These are phyloP conservation scores for Poecilus cupreus DNA, from an alignment of 2,888 invertebrate genomes.

Conservation along the genomic window DNA sequence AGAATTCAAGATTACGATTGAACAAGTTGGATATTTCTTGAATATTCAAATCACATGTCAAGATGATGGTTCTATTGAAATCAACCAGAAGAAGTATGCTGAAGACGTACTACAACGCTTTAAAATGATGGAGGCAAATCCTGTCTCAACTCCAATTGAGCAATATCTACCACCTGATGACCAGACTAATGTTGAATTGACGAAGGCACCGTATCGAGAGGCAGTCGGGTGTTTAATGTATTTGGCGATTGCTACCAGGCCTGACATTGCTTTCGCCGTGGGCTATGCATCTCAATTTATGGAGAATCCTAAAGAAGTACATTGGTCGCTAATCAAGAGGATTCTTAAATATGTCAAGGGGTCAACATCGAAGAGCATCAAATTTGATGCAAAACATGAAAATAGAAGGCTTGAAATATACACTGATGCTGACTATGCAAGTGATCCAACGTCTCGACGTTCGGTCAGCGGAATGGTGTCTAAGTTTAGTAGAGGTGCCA, in stretches of 20 bases:
- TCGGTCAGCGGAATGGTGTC: not conserved
- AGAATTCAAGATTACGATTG: conserved; percentile 58
- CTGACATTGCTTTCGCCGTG: conserved; percentile 48
- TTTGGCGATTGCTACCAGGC: conserved; percentile 22
- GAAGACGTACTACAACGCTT: conserved; percentile 59
- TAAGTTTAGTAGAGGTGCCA: not conserved
- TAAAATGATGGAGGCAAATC: conserved; percentile 62
- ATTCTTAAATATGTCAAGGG: conserved; percentile 27
- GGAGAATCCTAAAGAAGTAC: conserved; percentile 9
- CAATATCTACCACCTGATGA: conserved; percentile 5
- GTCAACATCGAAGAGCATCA: not conserved
- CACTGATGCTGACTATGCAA: not conserved
- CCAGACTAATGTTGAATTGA: conserved; percentile 27
- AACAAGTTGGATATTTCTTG: conserved; percentile 46
- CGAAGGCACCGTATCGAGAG: conserved; percentile 2
- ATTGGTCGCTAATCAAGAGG: conserved; percentile 1
- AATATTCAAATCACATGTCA: conserved; percentile 60
- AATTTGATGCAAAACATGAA: not conserved
- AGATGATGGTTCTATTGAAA: conserved; percentile 58
- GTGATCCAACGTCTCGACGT: not conserved
- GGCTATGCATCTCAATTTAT: conserved; percentile 29
- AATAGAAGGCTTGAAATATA: conserved; percentile 3
- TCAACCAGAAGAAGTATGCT: too few relatives aligned
- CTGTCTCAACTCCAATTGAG: conserved; percentile 62
- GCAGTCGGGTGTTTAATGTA: conserved; percentile 25